phyloP scores from a whole-genome alignment of 2,113 vertebrate species.

The Sebastes schlegelii region DNA sequence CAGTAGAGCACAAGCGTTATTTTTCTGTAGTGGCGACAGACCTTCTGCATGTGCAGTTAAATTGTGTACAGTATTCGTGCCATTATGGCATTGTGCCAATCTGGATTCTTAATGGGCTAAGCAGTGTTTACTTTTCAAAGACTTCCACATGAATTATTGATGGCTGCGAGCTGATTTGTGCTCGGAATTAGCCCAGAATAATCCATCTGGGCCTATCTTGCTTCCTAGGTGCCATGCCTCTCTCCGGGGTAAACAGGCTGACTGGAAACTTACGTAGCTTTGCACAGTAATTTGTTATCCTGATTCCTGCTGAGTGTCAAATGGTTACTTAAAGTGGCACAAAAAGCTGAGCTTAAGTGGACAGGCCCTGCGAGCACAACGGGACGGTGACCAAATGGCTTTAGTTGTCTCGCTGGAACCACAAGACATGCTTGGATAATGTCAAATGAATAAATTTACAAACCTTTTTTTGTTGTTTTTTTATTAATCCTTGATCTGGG shows the following conservation, averaged over 20 bases:
- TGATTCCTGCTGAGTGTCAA: conserved; percentile 56
- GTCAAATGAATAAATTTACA: conserved; percentile 9
- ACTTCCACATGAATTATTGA: conserved; percentile 82
- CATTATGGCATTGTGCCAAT: conserved; percentile 57
- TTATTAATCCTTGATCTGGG: conserved; percentile 3
- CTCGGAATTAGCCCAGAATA: conserved; percentile 71
- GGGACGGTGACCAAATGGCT: conserved; percentile 6
- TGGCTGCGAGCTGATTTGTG: conserved; percentile 69
- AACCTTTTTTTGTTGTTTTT: neutral
- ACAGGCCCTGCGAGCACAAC: neutral
- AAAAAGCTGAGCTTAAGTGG: neutral
- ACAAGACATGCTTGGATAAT: neutral
- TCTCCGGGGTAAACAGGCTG: conserved; percentile 63
- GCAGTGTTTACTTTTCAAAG: conserved; percentile 79
- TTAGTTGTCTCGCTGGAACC: neutral
- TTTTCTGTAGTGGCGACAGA: conserved; percentile 10
- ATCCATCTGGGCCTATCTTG: conserved; percentile 59
- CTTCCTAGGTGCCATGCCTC: conserved; percentile 49
- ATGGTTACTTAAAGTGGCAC: conserved; percentile 40
- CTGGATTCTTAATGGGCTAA: conserved; percentile 73
- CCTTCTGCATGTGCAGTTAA: conserved; percentile 39
- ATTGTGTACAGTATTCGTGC: conserved; percentile 38
- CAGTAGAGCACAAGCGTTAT: conserved; percentile 13
- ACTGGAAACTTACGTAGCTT: conserved; percentile 49
- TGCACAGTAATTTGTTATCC: conserved; percentile 52